These are phyloP conservation scores for Phylloscopus trochilus DNA, from an alignment of 2,113 vertebrate species.

Conservation along the genomic window DNA sequence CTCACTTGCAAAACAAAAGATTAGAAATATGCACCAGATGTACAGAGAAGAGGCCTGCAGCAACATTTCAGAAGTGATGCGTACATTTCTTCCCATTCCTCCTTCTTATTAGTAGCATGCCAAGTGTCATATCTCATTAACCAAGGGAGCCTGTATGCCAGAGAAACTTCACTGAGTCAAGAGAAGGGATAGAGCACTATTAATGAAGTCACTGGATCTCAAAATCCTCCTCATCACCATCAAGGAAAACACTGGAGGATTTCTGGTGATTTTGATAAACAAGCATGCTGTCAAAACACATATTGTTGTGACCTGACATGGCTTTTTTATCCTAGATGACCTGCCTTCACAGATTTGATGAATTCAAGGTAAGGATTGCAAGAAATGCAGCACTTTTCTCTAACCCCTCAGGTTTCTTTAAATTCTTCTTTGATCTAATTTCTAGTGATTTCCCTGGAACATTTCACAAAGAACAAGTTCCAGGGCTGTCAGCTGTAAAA, in stretches of 20 bases:
- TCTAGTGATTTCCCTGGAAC: background rate
- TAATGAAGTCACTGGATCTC: conserved; percentile 18
- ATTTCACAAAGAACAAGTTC: background rate
- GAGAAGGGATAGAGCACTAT: background rate
- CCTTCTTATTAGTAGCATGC: conserved; percentile 53
- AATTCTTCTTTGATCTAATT: background rate
- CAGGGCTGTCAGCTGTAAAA: background rate
- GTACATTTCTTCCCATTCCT: conserved; percentile 39
- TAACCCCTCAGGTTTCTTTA: background rate
- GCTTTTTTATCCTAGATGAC: background rate
- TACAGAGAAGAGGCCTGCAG: conserved; percentile 55
- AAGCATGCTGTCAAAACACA: background rate
- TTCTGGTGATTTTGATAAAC: background rate
- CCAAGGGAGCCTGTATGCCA: background rate
- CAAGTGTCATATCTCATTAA: conserved; percentile 63
- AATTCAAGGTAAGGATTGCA: background rate
- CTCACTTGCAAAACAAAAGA: conserved; percentile 55
- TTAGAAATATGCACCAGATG: conserved; percentile 57
- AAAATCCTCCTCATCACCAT: background rate
- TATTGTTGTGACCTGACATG: background rate
- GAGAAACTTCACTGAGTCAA: background rate
- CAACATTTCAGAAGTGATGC: conserved; percentile 56
- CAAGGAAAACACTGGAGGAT: background rate
- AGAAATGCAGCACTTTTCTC: background rate
- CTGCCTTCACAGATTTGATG: background rate